A percentile compares a stretch with the other conserved stretches of the same genome.
phyloP scores from a whole-genome alignment of 1,140 invertebrate species.

The Nomia melanderi region DNA sequence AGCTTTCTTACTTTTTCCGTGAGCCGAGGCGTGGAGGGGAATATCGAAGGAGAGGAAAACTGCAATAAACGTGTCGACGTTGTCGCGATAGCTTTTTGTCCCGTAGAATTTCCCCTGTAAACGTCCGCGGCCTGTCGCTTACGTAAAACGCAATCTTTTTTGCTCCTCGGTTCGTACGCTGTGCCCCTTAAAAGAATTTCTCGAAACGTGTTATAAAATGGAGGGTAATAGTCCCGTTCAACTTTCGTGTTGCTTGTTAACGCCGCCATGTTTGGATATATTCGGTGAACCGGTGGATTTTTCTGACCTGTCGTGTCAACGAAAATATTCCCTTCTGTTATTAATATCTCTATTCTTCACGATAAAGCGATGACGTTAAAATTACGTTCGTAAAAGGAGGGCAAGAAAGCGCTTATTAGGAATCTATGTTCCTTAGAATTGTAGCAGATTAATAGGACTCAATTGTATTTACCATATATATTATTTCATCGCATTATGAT shows the following conservation, averaged over 20 bases:
- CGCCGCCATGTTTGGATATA: not conserved
- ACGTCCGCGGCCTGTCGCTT: conserved; percentile 11
- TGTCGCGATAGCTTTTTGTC: conserved; percentile 17
- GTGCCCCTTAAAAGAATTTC: not conserved
- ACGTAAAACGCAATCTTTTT: conserved; percentile 28
- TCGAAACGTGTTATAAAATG: not conserved
- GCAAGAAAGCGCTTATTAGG: too few species aligned
- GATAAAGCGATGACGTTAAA: too few species aligned
- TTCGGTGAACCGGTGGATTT: not conserved
- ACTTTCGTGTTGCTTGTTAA: not conserved
- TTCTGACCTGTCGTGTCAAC: too few species aligned
- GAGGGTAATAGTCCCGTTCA: not conserved
- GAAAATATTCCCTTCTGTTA: too few species aligned
- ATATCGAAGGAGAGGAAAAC: conserved; percentile 6
- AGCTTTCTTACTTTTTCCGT: not conserved
- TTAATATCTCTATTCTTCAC: too few species aligned
- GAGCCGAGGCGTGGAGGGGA: not conserved
- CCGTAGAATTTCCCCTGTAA: conserved; percentile 33
- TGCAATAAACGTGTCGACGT: conserved; percentile 4
- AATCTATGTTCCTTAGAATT: too few species aligned
- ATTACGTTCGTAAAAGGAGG: too few species aligned
- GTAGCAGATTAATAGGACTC: too few species aligned
- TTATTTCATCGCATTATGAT: too few species aligned
- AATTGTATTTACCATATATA: too few species aligned
- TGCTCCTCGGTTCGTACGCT: not conserved